Evolutionary conservation across 2,888 invertebrate species (phyloP), one percentile per base, ranked within the genome.

Genomic region (Petrolisthes cinctipes): DNA sequence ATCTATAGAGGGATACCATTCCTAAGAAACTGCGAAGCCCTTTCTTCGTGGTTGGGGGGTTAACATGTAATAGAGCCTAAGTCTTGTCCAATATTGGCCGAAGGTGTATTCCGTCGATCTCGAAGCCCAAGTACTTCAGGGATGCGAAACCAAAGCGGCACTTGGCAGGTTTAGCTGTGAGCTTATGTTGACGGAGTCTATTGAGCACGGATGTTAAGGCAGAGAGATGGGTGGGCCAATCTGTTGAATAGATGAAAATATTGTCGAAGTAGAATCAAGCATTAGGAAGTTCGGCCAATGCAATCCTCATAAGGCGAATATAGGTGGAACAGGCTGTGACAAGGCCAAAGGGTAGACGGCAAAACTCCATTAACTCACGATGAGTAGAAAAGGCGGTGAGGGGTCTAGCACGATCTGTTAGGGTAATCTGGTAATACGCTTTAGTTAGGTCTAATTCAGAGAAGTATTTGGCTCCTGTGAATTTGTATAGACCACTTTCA

Each of bases 291-390:
- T 37, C 37, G 0, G 37, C 37, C 37, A 37, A 37, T 37, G 2
- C 37, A 37, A 78, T 78, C 17, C 86, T 51, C 83, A 86, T 86
- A 14, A 86, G 57, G 5, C 54, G 56, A 23, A 78, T 75, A 53
- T 86, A 86, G 5, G 56, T 83, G 0, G 83, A 20, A 61, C 78
- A 82, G 4, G 78, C 83, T 7, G 66, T 86, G 1, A 86, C 86
- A 6, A 83, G 20, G 14, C 83, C 86, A 53, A 86, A 86, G 37
- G 83, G 82, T 2, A 86, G 20, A n/a, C 56, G 53, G 20, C 54
- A 61, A 23, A 82, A 86, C 54, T 86, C 83, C 86, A 86, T 78
- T n/a, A 86, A 56, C 4, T 79, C 83, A 17, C 54, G 11, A 71
- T 85, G 85, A n/a, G 80, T 85, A 5, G 75, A 71, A 23, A 85